These are phyloP conservation scores for Ferdinandea cuprea DNA, from an alignment of 2,888 invertebrate species.

Conservation along the genomic window DNA sequence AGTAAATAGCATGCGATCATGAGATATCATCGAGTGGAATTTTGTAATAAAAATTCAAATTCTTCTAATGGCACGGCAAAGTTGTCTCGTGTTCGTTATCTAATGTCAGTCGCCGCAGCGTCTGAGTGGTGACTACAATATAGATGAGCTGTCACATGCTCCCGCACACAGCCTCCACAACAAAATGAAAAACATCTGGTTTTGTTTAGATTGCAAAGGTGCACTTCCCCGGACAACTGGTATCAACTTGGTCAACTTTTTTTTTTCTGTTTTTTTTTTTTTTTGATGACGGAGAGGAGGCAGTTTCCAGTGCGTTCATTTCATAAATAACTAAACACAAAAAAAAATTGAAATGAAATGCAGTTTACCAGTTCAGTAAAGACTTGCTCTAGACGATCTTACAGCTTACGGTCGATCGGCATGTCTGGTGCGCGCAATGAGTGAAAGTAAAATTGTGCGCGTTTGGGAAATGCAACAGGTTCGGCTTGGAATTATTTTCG, in stretches of 20 bases:
- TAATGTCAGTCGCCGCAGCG: conserved; percentile 68
- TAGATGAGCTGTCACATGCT: conserved; percentile 22
- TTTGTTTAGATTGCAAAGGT: conserved; percentile 49
- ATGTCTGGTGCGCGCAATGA: conserved; percentile 47
- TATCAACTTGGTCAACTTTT: conserved; percentile 32
- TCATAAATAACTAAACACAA: conserved; percentile 39
- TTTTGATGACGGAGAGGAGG: conserved; percentile 17
- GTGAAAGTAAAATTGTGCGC: conserved; percentile 67
- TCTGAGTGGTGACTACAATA: conserved; percentile 58
- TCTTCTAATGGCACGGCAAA: conserved; percentile 41
- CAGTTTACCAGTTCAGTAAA: conserved; percentile 68
- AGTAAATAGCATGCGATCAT: conserved; percentile 35
- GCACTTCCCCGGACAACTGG: conserved; percentile 43
- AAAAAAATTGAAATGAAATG: conserved; percentile 56
- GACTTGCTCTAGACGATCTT: conserved; percentile 63
- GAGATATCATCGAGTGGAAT: conserved; percentile 25
- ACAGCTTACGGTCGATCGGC: not conserved
- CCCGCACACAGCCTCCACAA: conserved; percentile 33
- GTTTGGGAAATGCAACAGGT: conserved; percentile 72
- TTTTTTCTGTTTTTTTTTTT: conserved; percentile 5
- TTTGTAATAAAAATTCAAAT: conserved; percentile 61
- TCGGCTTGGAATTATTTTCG: conserved; percentile 30
- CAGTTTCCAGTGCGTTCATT: conserved; percentile 49
- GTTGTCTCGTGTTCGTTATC: conserved; percentile 57
- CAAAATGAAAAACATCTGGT: conserved; percentile 16